phyloP scores from a whole-genome alignment of 2,888 invertebrate species.

The Nemapogon koenigi region DNA sequence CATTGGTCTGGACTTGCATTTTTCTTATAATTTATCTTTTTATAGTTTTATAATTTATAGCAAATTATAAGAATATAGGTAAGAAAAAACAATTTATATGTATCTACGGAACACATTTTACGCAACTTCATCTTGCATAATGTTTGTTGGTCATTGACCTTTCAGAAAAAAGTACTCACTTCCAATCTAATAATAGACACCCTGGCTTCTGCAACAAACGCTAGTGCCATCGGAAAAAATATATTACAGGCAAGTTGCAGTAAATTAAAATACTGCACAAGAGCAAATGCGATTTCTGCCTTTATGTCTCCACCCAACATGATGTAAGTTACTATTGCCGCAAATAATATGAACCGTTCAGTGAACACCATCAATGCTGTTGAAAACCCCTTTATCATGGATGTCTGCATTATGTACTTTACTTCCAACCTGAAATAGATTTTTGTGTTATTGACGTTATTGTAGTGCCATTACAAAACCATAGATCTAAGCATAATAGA shows the following conservation, averaged over 20 bases:
- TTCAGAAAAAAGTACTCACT: conserved; percentile 38
- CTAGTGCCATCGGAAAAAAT: conserved; percentile 67
- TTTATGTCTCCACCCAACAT: conserved; percentile 66
- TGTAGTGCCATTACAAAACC: no score
- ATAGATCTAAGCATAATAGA: no score
- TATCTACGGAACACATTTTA: no score
- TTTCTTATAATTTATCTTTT: no score
- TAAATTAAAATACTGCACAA: conserved; percentile 80
- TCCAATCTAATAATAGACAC: conserved; percentile 70
- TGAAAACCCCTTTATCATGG: conserved; percentile 71
- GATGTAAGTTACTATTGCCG: conserved; percentile 79
- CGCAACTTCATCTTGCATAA: no score
- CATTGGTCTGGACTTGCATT: no score
- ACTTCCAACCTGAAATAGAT: conserved; percentile 71
- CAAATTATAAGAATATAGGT: no score
- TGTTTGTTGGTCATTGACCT: no score
- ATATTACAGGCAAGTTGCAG: conserved; percentile 72
- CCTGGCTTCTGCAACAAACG: conserved; percentile 67
- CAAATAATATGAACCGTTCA: conserved; percentile 81
- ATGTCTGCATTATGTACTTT: conserved; percentile 68
- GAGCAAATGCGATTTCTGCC: conserved; percentile 75
- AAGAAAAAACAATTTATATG: no score
- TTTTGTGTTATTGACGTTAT: no score
- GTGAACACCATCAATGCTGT: conserved; percentile 78
- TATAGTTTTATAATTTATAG: no score